Evolutionary conservation across 2,113 vertebrate species (phyloP).

Genomic region (Opisthocomus hoazin): DNA sequence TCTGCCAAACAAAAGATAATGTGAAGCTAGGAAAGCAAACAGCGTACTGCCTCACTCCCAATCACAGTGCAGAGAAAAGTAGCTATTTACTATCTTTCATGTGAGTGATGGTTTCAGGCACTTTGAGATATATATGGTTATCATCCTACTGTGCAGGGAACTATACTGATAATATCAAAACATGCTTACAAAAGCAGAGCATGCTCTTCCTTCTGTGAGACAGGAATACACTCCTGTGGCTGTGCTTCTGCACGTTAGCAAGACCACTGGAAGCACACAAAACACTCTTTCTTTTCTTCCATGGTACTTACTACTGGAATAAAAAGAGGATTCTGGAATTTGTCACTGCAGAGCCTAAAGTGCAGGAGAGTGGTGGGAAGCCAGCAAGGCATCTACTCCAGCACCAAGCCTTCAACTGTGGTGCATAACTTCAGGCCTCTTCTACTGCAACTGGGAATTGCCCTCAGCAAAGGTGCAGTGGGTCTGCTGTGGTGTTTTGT

Average conservation of each 20-base stretch:
- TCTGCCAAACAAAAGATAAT: background rate
- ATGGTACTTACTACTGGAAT: too few species aligned
- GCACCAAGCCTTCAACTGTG: background rate
- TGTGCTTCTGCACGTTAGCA: background rate
- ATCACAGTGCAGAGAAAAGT: background rate
- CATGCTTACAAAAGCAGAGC: background rate
- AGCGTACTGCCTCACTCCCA: background rate
- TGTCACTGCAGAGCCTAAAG: background rate
- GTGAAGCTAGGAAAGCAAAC: background rate
- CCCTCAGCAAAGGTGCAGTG: background rate
- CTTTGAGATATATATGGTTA: background rate
- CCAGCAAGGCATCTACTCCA: background rate
- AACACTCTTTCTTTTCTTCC: background rate
- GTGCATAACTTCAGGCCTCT: background rate
- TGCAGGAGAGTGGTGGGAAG: background rate
- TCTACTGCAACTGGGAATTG: background rate
- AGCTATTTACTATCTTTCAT: background rate
- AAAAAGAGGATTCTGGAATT: background rate
- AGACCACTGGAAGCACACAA: background rate
- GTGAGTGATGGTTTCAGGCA: background rate
- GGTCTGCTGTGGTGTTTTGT: background rate
- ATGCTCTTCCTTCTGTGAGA: background rate
- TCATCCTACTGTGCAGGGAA: background rate
- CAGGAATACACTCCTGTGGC: background rate
- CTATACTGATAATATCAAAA: background rate